phyloP scores from a whole-genome alignment of 2,113 vertebrate species.

The Ovibos moschatus region DNA sequence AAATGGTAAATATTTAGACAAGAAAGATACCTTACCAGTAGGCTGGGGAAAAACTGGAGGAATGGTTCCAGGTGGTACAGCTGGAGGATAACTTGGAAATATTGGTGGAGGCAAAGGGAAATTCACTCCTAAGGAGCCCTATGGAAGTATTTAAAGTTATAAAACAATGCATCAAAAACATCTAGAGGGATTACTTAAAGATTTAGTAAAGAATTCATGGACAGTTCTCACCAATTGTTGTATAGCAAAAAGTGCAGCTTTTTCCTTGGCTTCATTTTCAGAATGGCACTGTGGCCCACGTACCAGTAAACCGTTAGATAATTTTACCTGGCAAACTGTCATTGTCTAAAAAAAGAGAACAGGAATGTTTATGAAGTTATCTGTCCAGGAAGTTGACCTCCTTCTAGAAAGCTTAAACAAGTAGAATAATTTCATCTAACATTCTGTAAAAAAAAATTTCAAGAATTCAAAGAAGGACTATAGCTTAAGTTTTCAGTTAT shows the following conservation, averaged over 20 bases:
- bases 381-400: background rate
- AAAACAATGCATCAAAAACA: constrained; percentile 23
- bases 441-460: background rate
- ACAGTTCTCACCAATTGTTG: constrained; percentile 89
- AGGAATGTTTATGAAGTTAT: background rate
- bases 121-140: constrained; percentile 90
- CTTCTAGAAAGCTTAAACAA: background rate
- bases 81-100: constrained; percentile 86
- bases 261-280: constrained; percentile 95
- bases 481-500: background rate
- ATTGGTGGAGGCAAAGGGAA: constrained; percentile 88
- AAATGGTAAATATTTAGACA: background rate
- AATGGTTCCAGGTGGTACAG: constrained; percentile 83
- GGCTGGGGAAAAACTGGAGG: constrained; percentile 84
- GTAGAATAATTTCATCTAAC: background rate
- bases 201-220: background rate
- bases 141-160: constrained; percentile 49
- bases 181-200: background rate
- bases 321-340: constrained; percentile 92
- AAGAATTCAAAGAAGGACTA: background rate
- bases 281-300: constrained; percentile 94
- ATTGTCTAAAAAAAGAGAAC: constrained; percentile 83
- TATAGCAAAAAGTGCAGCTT: constrained; percentile 92
- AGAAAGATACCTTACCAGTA: constrained; percentile 76
- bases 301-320: constrained; percentile 91